These are phyloP conservation scores for Lepidurus couesii DNA, from an alignment of 1,140 invertebrate genomes.

Conservation along the genomic window DNA sequence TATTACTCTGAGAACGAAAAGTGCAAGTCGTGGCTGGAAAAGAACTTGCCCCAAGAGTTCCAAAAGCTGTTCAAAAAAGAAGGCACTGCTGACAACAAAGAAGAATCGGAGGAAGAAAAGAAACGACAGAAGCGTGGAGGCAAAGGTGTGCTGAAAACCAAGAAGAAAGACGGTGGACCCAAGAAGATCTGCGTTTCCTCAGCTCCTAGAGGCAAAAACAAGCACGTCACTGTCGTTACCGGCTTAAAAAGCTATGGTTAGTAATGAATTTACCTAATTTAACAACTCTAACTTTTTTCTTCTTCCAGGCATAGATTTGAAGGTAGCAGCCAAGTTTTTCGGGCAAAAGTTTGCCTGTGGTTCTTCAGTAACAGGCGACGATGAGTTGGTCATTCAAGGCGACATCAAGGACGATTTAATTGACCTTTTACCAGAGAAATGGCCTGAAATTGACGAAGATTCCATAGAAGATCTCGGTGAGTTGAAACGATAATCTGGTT, in stretches of 20 bases:
- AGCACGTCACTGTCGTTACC: constrained; percentile 70
- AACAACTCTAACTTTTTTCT: constrained; percentile 31
- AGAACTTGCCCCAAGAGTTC: constrained; percentile 87
- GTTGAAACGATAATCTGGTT: constrained; percentile 46
- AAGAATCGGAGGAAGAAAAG: constrained; percentile 77
- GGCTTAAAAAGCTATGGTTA: constrained; percentile 49
- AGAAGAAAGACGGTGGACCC: constrained; percentile 68
- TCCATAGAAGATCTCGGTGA: constrained; percentile 54
- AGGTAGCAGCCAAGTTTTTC: constrained; percentile 97
- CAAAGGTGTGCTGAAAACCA: constrained; percentile 79
- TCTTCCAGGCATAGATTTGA: constrained; percentile 86
- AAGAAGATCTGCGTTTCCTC: constrained; percentile 75
- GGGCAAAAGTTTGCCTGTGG: constrained; percentile 97
- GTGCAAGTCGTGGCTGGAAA: constrained; percentile 94
- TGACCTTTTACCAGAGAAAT: constrained; percentile 96
- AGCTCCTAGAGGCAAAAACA: constrained; percentile 85
- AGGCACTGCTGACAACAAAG: constrained; percentile 53
- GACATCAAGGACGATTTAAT: constrained; percentile 96
- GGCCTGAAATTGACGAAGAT: constrained; percentile 67
- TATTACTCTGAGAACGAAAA: constrained; percentile 96
- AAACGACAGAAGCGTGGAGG: constrained; percentile 86
- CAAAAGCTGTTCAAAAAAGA: constrained; percentile 55
- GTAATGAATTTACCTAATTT: constrained; percentile 50
- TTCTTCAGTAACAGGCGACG: constrained; percentile 94
- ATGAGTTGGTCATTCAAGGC: constrained; percentile 99